Evolutionary conservation across 2,888 invertebrate species (phyloP), one percentile per base, ranked within the genome.

Genomic region (Sicus ferrugineus): DNA sequence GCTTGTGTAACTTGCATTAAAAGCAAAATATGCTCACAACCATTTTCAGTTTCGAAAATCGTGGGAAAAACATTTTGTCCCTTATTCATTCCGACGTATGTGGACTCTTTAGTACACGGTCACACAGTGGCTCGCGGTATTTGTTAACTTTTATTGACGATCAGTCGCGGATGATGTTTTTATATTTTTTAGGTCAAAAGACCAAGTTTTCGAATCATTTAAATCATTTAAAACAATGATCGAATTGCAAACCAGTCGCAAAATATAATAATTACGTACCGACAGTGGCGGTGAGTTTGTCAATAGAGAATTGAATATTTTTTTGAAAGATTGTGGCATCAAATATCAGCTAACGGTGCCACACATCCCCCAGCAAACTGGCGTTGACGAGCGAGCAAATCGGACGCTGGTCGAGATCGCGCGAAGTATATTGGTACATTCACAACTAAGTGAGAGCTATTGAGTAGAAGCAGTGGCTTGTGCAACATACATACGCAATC

Each of bases 61-160:
- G 6, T 58, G 63, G 46, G 19, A 23, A 68, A 71, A 5, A 50
- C 69, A 21, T 67, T 70, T n/a, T n/a, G 19, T 68, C 66, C 31
- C 38, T 72, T 26, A 42, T 70, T 6, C 69, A 73, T 50, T 68
- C 70, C 1, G 72, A 72, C 28, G 46, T 73, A 23, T 73, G 71
- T 31, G 69, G 70, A 0, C 69, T 72, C 1, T 59, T 73, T 9
- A 30, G 5, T 28, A 65, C 21, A 42, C 31, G 21, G n/a, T 74
- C 75, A 5, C 21, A 66, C 54, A 73, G 72, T 65, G 74, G 72
- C 46, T 54, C 71, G 9, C 59, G 67, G 30, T 74, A 75, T 52
- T 62, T 73, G n/a, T 34, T 74, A 16, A 73, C 73, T 5, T 73
- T 74, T 59, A 74, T 74, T 23, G 74, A 75, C 46, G 73, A 75